Percentiles rank a stretch among this genome's conserved stretches.
Conservation (phyloP, 2,888 invertebrate genomes). For the Gandaritis pyraliata region DNA sequence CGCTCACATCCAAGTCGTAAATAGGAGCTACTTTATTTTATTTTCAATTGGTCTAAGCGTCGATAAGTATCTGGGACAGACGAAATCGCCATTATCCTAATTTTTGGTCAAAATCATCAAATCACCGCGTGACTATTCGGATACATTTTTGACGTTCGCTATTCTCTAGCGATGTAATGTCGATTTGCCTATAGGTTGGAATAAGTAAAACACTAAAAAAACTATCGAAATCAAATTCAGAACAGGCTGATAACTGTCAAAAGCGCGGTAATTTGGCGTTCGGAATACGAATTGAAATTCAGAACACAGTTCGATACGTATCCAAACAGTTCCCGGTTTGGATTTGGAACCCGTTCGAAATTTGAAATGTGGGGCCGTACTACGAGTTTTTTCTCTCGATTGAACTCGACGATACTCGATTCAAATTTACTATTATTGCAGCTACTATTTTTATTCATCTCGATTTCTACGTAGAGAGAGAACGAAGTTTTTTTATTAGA, state of each 20-base stretch:
- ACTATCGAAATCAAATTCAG: constrained; percentile 9
- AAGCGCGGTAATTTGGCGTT: constrained; percentile 31
- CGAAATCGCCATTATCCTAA: neutral
- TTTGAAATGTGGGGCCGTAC: constrained; percentile 24
- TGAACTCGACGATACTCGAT: too few species aligned
- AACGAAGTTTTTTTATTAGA: too few species aligned
- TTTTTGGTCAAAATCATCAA: too few species aligned
- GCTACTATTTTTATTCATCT: too few species aligned
- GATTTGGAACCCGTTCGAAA: constrained; percentile 32
- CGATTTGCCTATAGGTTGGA: too few species aligned
- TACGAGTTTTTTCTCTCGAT: constrained; percentile 11
- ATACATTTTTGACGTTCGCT: too few species aligned
- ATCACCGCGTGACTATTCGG: too few species aligned
- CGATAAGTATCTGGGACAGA: neutral
- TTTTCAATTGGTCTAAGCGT: neutral
- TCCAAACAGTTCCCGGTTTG: constrained; percentile 34
- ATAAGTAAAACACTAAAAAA: too few species aligned
- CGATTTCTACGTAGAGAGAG: too few species aligned
- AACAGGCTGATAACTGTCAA: constrained; percentile 30
- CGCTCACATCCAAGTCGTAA: neutral
- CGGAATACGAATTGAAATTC: constrained; percentile 35
- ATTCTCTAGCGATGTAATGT: too few species aligned
- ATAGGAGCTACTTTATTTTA: constrained; percentile 7
- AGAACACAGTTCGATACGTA: constrained; percentile 30
- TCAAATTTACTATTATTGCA: neutral